Evolutionary conservation across 2,888 invertebrate species (phyloP).

Genomic region (Drosophila neotestacea): DNA sequence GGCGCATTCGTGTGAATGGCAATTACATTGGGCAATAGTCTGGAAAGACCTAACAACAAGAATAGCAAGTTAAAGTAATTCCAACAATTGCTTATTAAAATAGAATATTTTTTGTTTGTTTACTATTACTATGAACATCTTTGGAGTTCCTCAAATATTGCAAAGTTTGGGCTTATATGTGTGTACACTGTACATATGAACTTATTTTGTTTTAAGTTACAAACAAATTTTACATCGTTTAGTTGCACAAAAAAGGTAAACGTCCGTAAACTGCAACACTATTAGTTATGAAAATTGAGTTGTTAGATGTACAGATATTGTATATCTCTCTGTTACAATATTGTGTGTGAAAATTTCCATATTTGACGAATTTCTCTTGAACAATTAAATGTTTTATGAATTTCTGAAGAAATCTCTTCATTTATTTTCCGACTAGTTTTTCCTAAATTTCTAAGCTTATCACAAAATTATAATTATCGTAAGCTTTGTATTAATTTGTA

Average conservation of each 20-base stretch:
- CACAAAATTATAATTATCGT: no score
- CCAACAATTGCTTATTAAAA: conserved; percentile 6
- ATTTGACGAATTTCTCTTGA: no score
- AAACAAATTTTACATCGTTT: background rate
- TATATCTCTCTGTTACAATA: no score
- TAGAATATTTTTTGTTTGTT: background rate
- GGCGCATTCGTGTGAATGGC: conserved; percentile 21
- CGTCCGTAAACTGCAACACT: background rate
- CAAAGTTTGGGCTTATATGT: background rate
- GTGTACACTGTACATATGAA: background rate
- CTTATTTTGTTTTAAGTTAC: background rate
- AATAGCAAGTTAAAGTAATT: background rate
- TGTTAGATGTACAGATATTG: no score
- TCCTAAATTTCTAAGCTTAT: no score
- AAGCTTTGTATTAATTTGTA: no score
- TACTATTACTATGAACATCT: background rate
- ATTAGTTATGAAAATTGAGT: no score
- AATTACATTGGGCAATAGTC: conserved; percentile 35
- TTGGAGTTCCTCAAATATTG: background rate
- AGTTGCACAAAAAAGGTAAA: background rate
- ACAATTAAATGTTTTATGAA: no score
- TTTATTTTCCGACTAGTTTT: no score
- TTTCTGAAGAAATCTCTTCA: no score
- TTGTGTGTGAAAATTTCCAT: no score
- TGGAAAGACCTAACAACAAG: conserved; percentile 13